Conservation (phyloP, 2,113 vertebrate genomes). For the Actenoides hombroni region DNA sequence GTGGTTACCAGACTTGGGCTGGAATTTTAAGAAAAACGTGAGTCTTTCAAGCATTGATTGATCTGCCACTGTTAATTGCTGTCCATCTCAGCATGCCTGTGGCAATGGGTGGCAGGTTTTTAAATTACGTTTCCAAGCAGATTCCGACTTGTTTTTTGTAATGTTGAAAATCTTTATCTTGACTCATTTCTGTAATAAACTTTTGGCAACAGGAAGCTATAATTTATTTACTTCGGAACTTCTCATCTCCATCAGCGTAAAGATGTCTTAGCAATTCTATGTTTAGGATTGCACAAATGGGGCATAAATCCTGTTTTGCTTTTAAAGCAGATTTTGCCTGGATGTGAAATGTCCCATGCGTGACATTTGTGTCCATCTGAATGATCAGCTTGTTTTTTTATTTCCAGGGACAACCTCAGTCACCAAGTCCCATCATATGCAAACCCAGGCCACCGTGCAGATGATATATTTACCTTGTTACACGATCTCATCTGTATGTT, state of each 20-base stretch:
- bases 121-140: background rate
- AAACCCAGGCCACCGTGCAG: background rate
- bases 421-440: background rate
- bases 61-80: background rate
- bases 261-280: constrained; percentile 33
- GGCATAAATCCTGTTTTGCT: constrained; percentile 15
- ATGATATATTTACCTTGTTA: background rate
- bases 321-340: constrained; percentile 25
- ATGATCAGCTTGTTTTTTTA: background rate
- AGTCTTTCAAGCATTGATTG: background rate
- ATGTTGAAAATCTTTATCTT: constrained; percentile 30
- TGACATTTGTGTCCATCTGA: constrained; percentile 6
- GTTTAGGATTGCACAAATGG: constrained; percentile 26
- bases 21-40: background rate
- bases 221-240: constrained; percentile 51
- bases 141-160: background rate
- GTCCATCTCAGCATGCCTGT: background rate
- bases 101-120: background rate
- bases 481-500: background rate
- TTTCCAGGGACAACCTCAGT: background rate
- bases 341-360: background rate
- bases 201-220: background rate
- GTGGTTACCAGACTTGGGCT: background rate
- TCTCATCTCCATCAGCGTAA: constrained; percentile 41
- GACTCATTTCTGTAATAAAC: constrained; percentile 43